phyloP scores from a whole-genome alignment of 1,140 invertebrate genomes.

The Uloborus diversus region DNA sequence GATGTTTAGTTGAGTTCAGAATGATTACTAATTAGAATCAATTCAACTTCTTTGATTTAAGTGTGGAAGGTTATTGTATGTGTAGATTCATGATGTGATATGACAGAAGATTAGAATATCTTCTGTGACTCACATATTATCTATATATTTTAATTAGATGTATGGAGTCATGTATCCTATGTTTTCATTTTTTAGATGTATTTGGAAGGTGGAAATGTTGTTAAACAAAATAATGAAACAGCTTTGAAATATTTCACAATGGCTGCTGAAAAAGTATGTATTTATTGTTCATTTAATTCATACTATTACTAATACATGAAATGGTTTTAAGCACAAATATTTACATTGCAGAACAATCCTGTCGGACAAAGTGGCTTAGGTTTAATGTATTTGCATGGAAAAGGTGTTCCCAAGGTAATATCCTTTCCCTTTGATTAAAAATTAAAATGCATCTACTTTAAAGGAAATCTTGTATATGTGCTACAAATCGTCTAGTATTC shows the following conservation, averaged over 20 bases:
- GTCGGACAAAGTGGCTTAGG: conserved; percentile 97
- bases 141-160: neutral
- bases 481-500: too few species aligned
- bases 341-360: conserved; percentile 77
- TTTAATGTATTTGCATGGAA: conserved; percentile 96
- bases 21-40: neutral
- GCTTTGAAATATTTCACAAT: conserved; percentile 92
- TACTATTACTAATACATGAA: neutral
- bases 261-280: conserved; percentile 82
- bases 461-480: too few species aligned
- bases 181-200: conserved; percentile 77
- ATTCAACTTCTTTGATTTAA: neutral
- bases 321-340: neutral
- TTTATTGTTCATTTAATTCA: neutral
- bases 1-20: too few species aligned
- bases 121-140: too few species aligned
- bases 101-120: too few species aligned
- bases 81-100: too few species aligned
- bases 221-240: conserved; percentile 91
- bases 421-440: too few species aligned
- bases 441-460: too few species aligned
- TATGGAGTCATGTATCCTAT: neutral
- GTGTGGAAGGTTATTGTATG: neutral
- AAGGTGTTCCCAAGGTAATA: conserved; percentile 83
- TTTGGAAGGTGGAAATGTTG: conserved; percentile 92